These are phyloP conservation scores for Agelaius phoeniceus DNA, from an alignment of 2,113 vertebrate species.

Conservation along the genomic window DNA sequence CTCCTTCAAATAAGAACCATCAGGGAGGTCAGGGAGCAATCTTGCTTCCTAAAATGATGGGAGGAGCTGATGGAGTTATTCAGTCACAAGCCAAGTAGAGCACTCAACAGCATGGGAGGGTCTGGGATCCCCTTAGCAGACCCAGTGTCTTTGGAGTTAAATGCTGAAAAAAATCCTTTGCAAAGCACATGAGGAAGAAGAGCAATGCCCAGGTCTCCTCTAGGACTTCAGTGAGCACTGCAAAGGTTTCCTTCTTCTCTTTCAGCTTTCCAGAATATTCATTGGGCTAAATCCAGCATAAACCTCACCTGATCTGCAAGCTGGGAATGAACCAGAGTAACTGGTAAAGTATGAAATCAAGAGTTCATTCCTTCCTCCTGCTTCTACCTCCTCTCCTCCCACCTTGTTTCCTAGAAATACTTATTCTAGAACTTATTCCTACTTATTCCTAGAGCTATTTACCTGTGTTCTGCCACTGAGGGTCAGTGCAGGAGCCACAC, in stretches of 20 bases:
- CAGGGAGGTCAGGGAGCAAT: not conserved
- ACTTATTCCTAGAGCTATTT: not conserved
- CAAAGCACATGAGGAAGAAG: not conserved
- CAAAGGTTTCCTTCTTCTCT: not conserved
- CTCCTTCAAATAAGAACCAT: not conserved
- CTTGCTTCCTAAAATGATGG: not conserved
- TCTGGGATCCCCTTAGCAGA: not conserved
- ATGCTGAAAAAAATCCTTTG: rapidly evolving
- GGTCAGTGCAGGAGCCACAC: rapidly evolving
- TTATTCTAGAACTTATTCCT: not conserved
- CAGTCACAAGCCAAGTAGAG: not conserved
- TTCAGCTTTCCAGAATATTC: not conserved
- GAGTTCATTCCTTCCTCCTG: not conserved
- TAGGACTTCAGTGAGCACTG: not conserved
- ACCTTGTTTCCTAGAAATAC: not conserved
- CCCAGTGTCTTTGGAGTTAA: not conserved
- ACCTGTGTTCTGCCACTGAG: not conserved
- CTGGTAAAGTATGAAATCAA: not conserved
- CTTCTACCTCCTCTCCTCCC: not conserved
- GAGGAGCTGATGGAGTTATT: not conserved
- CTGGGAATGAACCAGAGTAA: not conserved
- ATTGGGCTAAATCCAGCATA: not conserved
- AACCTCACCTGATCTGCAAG: not conserved
- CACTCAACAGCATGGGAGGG: not conserved
- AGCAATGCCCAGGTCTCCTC: not conserved